Percentiles rank a stretch among this genome's conserved stretches.
Conservation (phyloP, 2,113 vertebrate genomes). For the Piprites chloris region DNA sequence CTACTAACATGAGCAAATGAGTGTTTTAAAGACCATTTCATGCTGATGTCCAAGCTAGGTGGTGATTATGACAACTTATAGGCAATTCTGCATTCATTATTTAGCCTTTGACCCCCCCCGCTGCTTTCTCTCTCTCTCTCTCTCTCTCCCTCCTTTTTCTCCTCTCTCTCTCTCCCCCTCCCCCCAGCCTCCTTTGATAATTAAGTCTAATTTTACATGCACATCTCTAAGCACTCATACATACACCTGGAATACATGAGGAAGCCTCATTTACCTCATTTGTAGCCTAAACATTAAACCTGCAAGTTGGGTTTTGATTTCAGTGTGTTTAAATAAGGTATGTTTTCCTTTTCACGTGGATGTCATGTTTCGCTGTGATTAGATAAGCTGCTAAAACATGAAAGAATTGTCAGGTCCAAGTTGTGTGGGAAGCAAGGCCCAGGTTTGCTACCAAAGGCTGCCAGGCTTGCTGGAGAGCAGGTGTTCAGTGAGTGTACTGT, state of each 20-base stretch:
- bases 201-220: not conserved
- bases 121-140: no score
- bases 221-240: not conserved
- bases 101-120: not conserved
- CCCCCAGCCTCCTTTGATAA: not conserved
- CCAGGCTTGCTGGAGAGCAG: not conserved
- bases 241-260: not conserved
- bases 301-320: not conserved
- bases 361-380: not conserved
- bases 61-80: not conserved
- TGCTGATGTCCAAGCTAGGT: not conserved
- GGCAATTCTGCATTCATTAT: not conserved
- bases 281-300: not conserved
- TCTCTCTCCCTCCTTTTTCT: not conserved
- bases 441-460: not conserved
- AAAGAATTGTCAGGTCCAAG: not conserved
- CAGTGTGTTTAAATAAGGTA: not conserved
- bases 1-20: not conserved
- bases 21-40: not conserved
- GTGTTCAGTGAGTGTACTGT: fast-evolving
- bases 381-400: not conserved
- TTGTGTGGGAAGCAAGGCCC: not conserved
- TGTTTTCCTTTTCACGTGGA: not conserved
- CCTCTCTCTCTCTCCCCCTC: not conserved
- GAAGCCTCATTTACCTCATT: not conserved